phyloP scores from a whole-genome alignment of 1,140 invertebrate genomes.

The Caenorhabditis tropicalis region DNA sequence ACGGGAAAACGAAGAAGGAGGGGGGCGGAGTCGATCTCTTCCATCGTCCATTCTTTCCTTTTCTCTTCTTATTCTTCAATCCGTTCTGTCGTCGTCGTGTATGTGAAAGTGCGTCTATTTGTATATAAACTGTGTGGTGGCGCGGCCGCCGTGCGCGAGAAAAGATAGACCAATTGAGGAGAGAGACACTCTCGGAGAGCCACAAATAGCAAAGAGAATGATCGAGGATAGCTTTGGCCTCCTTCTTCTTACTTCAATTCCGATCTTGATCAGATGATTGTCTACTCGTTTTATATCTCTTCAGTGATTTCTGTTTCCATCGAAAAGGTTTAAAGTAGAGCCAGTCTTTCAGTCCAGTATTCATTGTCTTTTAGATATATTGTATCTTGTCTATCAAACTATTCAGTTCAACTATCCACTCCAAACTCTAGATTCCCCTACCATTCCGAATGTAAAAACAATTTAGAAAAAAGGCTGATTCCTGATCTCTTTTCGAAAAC shows the following conservation, averaged over 20 bases:
- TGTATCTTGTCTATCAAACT: no score
- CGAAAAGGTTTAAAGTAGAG: no score
- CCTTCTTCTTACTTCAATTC: not conserved
- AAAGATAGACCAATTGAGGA: conserved; percentile 26
- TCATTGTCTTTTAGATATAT: no score
- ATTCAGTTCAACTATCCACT: no score
- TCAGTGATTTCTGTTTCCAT: no score
- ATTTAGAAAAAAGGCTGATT: no score
- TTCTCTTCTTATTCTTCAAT: not conserved
- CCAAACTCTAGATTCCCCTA: no score
- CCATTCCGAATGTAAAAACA: no score
- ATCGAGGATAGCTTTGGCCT: not conserved
- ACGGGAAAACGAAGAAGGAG: not conserved
- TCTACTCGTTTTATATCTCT: no score
- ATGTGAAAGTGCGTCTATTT: conserved; percentile 40
- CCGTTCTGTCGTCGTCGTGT: conserved; percentile 28
- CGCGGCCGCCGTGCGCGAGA: conserved; percentile 4
- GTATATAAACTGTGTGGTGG: conserved; percentile 40
- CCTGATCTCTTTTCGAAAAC: no score
- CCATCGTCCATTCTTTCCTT: not conserved
- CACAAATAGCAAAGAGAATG: not conserved
- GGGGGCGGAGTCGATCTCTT: not conserved
- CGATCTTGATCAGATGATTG: not conserved
- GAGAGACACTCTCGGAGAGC: conserved; percentile 25
- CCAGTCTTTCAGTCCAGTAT: no score